Conservation (phyloP, 2,888 invertebrate genomes). For the Carterocephalus palaemon region DNA sequence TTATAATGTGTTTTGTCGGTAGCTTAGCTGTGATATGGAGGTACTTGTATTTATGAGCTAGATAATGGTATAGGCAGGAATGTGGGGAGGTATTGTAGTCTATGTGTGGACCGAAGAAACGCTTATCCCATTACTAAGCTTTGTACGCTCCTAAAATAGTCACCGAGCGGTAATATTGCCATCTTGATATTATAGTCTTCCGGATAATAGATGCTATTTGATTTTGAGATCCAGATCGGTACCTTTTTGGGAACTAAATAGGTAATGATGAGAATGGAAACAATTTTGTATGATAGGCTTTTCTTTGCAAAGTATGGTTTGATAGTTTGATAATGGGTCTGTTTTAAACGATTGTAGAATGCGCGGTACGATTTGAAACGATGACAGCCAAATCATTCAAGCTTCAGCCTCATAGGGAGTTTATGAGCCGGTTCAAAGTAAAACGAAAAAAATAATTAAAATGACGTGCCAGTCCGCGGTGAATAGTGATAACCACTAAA, state of each 20-base stretch:
- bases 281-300: constrained; percentile 19
- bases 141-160: constrained; percentile 23
- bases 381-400: no score
- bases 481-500: no score
- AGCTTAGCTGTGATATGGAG: constrained; percentile 56
- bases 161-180: constrained; percentile 13
- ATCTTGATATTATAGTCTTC: constrained; percentile 24
- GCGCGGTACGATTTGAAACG: no score
- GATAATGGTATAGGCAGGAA: constrained; percentile 54
- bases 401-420: no score
- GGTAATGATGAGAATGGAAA: constrained; percentile 12
- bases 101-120: constrained; percentile 23
- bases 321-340: no score
- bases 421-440: no score
- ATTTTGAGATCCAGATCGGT: constrained; percentile 13
- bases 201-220: constrained; percentile 21
- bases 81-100: constrained; percentile 38
- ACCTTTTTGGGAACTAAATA: constrained; percentile 4
- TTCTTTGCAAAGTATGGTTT: neutral
- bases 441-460: no score
- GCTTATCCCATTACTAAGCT: constrained; percentile 23
- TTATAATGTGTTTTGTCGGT: constrained; percentile 74
- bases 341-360: no score
- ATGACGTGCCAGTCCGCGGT: no score
- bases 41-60: constrained; percentile 51